Evolutionary conservation across 1,140 invertebrate species (phyloP).

Genomic region (Nautilus pompilius): DNA sequence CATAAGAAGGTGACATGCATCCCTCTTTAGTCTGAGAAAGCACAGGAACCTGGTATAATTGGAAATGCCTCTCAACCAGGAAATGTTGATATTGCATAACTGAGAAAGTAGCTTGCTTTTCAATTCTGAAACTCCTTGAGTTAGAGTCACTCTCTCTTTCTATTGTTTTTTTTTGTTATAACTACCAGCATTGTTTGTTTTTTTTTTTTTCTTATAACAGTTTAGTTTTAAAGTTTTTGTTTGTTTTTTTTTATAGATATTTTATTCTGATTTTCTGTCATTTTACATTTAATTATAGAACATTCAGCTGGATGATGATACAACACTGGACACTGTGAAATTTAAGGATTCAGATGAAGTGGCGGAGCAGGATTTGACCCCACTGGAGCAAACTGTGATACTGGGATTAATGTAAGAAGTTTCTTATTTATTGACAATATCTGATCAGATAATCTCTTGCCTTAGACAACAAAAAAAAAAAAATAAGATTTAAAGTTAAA

Average conservation of each 20-base stretch:
- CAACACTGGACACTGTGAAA: slow-evolving; percentile 73
- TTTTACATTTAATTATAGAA: slow-evolving; percentile 23
- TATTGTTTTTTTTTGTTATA: no score
- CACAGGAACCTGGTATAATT: no score
- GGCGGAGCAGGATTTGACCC: slow-evolving; percentile 62
- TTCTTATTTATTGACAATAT: neutral
- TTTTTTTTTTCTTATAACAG: no score
- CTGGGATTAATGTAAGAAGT: slow-evolving; percentile 67
- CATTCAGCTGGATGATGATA: slow-evolving; percentile 72
- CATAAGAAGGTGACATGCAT: no score
- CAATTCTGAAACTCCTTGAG: no score
- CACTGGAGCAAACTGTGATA: slow-evolving; percentile 75
- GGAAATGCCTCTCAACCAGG: no score
- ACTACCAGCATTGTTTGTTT: no score
- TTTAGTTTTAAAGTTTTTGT: no score
- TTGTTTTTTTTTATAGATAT: neutral
- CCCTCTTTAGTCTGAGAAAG: no score
- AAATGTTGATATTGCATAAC: no score
- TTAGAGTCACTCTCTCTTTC: no score
- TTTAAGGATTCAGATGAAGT: slow-evolving; percentile 65
- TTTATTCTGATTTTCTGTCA: neutral
- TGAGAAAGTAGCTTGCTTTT: no score
- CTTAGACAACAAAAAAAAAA: neutral
- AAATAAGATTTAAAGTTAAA: neutral
- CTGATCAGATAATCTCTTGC: neutral